phyloP scores from a whole-genome alignment of 2,888 invertebrate species.

The Polydrusus cervinus region DNA sequence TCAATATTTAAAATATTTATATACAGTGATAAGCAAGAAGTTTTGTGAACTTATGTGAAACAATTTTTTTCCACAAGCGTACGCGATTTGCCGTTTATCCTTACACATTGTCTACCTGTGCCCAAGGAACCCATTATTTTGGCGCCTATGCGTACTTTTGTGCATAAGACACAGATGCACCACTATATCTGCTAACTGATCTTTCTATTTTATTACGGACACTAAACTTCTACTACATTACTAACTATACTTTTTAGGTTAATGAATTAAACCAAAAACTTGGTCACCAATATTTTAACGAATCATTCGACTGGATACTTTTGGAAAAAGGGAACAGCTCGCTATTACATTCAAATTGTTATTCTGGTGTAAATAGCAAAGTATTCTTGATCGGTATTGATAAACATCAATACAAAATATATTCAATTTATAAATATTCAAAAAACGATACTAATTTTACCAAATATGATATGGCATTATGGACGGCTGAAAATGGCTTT shows the following conservation, averaged over 20 bases:
- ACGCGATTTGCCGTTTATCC: too few species aligned
- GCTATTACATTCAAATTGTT: conserved; percentile 1
- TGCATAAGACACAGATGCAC: too few species aligned
- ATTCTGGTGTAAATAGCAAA: conserved; percentile 15
- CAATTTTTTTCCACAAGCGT: too few species aligned
- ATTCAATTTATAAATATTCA: conserved; percentile 27
- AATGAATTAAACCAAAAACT: background rate
- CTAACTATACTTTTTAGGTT: conserved; percentile 2
- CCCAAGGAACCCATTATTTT: too few species aligned
- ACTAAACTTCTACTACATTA: too few species aligned
- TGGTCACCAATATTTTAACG: conserved; percentile 18
- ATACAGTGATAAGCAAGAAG: too few species aligned
- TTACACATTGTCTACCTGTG: too few species aligned
- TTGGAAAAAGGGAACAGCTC: background rate
- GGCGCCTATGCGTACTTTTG: too few species aligned
- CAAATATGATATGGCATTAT: conserved; percentile 15
- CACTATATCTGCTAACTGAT: too few species aligned
- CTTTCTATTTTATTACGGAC: too few species aligned
- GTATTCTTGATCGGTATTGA: conserved; percentile 6
- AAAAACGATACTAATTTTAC: background rate
- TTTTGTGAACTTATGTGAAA: too few species aligned
- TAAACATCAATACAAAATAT: conserved; percentile 4
- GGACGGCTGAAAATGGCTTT: conserved; percentile 11
- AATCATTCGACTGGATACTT: conserved; percentile 29
- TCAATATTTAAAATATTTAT: too few species aligned